Evolutionary conservation across 2,888 invertebrate genomes (phyloP).

Genomic region (Callimorpha dominula): DNA sequence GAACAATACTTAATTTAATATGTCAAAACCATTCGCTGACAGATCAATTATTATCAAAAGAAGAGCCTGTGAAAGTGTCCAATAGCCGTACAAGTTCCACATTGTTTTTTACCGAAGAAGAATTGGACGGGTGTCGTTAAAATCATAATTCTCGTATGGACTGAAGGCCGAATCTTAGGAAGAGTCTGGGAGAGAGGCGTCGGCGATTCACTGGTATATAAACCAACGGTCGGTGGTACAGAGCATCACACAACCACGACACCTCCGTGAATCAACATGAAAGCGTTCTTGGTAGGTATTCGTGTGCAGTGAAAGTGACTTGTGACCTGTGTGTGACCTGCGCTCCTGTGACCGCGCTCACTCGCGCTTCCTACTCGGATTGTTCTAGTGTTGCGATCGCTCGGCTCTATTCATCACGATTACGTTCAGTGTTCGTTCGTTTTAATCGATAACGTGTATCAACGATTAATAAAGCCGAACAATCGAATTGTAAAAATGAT

Average conservation of each 20-base stretch:
- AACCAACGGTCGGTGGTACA: constrained; percentile 70
- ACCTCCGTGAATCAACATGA: constrained; percentile 86
- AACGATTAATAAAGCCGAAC: constrained; percentile 58
- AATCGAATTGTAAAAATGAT: constrained; percentile 43
- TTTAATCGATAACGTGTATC: constrained; percentile 23
- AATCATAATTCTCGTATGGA: constrained; percentile 84
- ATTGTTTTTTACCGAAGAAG: constrained; percentile 84
- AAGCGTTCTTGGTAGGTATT: constrained; percentile 86
- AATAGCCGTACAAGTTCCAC: constrained; percentile 68
- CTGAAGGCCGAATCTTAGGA: constrained; percentile 86
- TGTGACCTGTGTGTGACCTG: constrained; percentile 79
- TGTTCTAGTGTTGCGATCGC: constrained; percentile 69
- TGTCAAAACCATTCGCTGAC: constrained; percentile 26
- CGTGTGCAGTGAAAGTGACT: constrained; percentile 83
- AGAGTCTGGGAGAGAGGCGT: constrained; percentile 85
- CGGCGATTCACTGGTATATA: constrained; percentile 77
- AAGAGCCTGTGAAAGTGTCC: constrained; percentile 73
- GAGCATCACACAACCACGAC: constrained; percentile 84
- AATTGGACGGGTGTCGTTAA: constrained; percentile 84
- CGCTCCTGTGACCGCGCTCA: constrained; percentile 64
- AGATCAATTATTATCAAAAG: constrained; percentile 51
- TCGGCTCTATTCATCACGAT: constrained; percentile 62
- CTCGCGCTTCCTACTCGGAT: constrained; percentile 70
- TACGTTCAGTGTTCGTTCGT: constrained; percentile 26
- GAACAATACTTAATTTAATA: background rate